A percentile compares a stretch with the other conserved stretches of the same genome.
These are phyloP conservation scores for Tenrec ecaudatus DNA, from an alignment of 2,113 vertebrate species.

Conservation along the genomic window DNA sequence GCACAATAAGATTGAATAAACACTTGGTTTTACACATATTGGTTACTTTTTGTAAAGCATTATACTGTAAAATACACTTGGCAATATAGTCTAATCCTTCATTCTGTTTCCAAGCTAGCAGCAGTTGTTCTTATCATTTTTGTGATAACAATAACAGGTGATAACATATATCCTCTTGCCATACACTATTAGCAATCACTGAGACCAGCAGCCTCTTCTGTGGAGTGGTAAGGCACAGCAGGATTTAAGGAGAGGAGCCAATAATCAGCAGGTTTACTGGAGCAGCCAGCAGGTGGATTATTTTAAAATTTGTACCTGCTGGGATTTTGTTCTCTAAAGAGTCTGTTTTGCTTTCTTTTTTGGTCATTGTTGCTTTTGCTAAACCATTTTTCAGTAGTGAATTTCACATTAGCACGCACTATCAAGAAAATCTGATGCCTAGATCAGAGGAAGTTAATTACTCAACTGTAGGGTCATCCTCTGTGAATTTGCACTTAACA, in stretches of 20 bases:
- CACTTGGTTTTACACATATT: not conserved
- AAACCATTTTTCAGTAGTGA: conserved; percentile 39
- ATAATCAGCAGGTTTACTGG: conserved; percentile 75
- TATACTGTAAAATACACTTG: not conserved
- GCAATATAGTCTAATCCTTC: conserved; percentile 1
- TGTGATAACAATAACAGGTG: conserved; percentile 57
- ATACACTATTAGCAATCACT: conserved; percentile 44
- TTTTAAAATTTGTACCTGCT: conserved; percentile 77
- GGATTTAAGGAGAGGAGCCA: conserved; percentile 63
- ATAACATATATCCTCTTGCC: not conserved
- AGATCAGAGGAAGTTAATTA: conserved; percentile 66
- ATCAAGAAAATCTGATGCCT: conserved; percentile 62
- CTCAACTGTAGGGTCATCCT: conserved; percentile 54
- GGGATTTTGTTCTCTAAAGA: conserved; percentile 77
- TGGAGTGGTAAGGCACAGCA: conserved; percentile 54
- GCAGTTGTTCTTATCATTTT: conserved; percentile 43
- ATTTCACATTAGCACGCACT: conserved; percentile 54
- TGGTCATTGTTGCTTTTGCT: conserved; percentile 58
- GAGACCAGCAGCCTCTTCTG: conserved; percentile 53
- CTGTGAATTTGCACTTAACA: conserved; percentile 62
- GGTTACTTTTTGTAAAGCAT: not conserved
- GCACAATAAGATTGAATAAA: not conserved
- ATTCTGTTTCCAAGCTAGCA: conserved; percentile 17
- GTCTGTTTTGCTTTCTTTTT: not conserved
- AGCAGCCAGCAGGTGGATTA: conserved; percentile 71